Evolutionary conservation across 1,140 invertebrate genomes (phyloP), one percentile per base, ranked within the genome.

Genomic region (Propsilocerus akamusi): DNA sequence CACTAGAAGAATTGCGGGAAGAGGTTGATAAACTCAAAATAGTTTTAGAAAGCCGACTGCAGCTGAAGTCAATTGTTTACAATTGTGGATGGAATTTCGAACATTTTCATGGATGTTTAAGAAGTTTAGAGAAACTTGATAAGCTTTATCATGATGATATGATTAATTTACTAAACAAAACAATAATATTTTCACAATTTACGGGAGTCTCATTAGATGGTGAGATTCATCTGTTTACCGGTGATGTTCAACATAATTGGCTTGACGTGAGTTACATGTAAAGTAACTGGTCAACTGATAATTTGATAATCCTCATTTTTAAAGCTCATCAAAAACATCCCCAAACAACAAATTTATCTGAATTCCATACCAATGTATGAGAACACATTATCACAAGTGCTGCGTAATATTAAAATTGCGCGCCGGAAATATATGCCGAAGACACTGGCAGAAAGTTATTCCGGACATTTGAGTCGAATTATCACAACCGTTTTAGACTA

Each of bases 351-450:
- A 62, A 67, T 67, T 51, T 75, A 81, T 25, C 66, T 92, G 46
- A 62, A 71, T 41, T 73, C 77, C 58, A 80, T 93, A 55, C 89
- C 89, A 17, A 72, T 75, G 46, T 86, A 87, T 67, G 86, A 93
- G 59, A 82, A 80, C 65, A 77, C 85, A 8, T 71, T 92, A 14
- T 91, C 88, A 0, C 77, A 75, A 63, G 82, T 88, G 25, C 66
- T 90, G 32, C 70, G 79, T 52, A 72, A 85, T 60, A 92, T 92
- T 55, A 79, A 83, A 68, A 78, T 92, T 51, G 80, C 82, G 54
- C 75, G 86, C 65, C 81, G 86, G 77, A 90, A 92, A 65, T 91
- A 91, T 64, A 88, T 89, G 77, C 87, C 86, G 0, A 85, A 83
- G 68, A 77, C 86, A 50, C 77, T 89, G 64, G 87, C 82, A 5